A percentile compares a stretch with the other conserved stretches of the same genome.
These are phyloP conservation scores for Mesitornis unicolor DNA, from an alignment of 2,113 vertebrate genomes.

Conservation along the genomic window DNA sequence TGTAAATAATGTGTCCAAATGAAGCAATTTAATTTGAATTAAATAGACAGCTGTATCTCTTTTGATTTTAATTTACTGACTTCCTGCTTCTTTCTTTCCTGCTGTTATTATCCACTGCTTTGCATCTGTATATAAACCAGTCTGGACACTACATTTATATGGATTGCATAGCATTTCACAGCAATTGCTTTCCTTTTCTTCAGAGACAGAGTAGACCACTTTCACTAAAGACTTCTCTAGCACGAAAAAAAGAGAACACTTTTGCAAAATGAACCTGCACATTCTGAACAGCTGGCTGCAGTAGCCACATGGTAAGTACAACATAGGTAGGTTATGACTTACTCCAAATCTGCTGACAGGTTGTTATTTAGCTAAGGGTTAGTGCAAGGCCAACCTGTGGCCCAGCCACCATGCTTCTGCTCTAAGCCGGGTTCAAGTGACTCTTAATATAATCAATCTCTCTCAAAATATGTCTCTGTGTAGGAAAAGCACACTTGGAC, in stretches of 20 bases:
- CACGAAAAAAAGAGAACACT: not conserved
- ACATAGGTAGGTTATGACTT: not conserved
- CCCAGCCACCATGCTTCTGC: not conserved
- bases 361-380: not conserved
- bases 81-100: constrained; percentile 8
- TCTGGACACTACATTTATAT: not conserved
- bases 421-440: not conserved
- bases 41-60: not conserved
- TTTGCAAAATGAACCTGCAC: not conserved
- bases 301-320: not conserved
- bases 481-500: not conserved
- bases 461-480: not conserved
- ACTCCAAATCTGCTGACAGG: not conserved
- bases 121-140: not conserved
- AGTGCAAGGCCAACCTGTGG: not conserved
- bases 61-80: constrained; percentile 15
- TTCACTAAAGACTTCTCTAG: not conserved
- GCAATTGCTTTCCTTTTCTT: not conserved
- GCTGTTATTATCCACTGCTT: not conserved
- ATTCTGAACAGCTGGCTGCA: not conserved
- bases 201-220: not conserved
- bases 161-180: not conserved
- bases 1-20: not conserved
- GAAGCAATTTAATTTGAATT: not conserved
- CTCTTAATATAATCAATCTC: not conserved